Evolutionary conservation across 2,888 invertebrate genomes (phyloP).

Genomic region (Pogonocherus hispidulus): DNA sequence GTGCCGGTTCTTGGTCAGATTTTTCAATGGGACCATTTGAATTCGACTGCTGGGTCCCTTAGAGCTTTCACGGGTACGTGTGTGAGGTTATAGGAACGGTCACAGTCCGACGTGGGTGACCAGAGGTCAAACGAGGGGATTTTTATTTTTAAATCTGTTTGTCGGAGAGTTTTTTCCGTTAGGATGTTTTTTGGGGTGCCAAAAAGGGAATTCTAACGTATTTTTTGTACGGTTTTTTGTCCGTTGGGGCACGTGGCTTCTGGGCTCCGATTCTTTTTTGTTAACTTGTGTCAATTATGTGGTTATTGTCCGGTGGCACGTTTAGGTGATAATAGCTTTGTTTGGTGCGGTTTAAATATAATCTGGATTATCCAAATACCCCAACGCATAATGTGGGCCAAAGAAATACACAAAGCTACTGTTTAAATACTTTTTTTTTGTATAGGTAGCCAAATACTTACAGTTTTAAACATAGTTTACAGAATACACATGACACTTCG

Average conservation of each 20-base stretch:
- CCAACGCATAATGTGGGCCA: too few relatives aligned
- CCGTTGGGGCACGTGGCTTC: constrained; percentile 48
- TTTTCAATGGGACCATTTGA: constrained; percentile 51
- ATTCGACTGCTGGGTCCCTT: constrained; percentile 50
- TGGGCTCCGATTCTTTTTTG: constrained; percentile 46
- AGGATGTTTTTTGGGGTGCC: constrained; percentile 48
- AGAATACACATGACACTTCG: too few relatives aligned
- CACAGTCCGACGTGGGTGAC: constrained; percentile 52
- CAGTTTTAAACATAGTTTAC: too few relatives aligned
- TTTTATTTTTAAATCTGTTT: constrained; percentile 49
- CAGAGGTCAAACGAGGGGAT: constrained; percentile 56
- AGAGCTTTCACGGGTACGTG: constrained; percentile 44
- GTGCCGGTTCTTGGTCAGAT: constrained; percentile 47
- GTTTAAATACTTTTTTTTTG: too few relatives aligned
- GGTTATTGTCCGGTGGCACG: not conserved
- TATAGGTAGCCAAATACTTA: too few relatives aligned
- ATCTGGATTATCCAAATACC: not conserved
- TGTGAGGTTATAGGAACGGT: constrained; percentile 29
- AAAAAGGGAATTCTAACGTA: constrained; percentile 54
- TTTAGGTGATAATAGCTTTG: too few relatives aligned
- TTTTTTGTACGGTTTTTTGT: constrained; percentile 55
- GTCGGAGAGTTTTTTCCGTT: constrained; percentile 56
- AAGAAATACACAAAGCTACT: too few relatives aligned
- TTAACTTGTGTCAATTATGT: constrained; percentile 48
- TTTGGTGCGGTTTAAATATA: too few relatives aligned